Evolutionary conservation across 2,113 vertebrate genomes (phyloP), one percentile per base, ranked within the genome.

Genomic region (Rhipidura dahli): DNA sequence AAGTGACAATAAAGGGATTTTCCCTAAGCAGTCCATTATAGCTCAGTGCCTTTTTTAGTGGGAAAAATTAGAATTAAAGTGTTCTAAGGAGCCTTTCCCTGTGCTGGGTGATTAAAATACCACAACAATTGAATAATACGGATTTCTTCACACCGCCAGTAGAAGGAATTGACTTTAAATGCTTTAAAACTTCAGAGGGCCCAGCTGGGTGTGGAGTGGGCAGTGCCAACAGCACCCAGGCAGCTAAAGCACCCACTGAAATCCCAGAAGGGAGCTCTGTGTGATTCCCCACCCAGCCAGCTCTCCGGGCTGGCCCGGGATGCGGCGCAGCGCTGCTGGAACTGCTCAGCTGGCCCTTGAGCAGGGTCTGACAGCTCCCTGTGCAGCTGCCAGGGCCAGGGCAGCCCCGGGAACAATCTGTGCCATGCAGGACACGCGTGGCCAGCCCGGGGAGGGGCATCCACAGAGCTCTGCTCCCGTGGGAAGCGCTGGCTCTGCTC

Each of bases 331-430:
- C 57, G 7, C 33, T 7, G 45, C 72, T 16, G 64, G 73, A 91
- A 37, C 8, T n/a, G 60, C 40, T 63, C 79, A 63, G 40, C 31
- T 33, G 51, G 49, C 81, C 63, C 9, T 54, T 77, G 37, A 60
- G 73, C 30, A 79, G 87, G 75, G 40, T 30, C 59, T 57, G n/a
- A 22, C 60, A 39, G 2, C 73, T 4, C 49, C 50, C 9, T 24
- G 84, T 50, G 77, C 91, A 76, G 70, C 87, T 93, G 95, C 84
- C 94, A 96, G 80, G 13, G 51, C 47, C 73, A 9, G 35, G 23
- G 56, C 0, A 13, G 49, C 88, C 95, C 89, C 54, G 45, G 92
- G 95, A 56, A 97, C 87, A 88, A 26, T 65, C 19, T 27, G 89
- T 93, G 27, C 87, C 54, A 6, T 80, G 93, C 71, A 33, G 83